Base-by-base conservation (phyloP, 2,797 vertebrate genomes). In the Onychomys arenicola region DNA sequence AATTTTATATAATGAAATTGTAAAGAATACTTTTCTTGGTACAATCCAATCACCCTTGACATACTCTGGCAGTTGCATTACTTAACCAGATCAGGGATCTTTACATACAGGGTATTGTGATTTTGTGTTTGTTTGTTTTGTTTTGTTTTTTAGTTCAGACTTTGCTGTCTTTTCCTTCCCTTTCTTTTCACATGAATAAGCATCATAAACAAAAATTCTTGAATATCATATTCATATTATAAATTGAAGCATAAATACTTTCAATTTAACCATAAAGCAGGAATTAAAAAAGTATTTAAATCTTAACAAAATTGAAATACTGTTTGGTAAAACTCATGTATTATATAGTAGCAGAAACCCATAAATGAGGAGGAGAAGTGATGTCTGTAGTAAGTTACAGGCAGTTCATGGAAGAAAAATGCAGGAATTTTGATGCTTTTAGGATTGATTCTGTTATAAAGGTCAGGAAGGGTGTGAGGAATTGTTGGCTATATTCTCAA, bases 11-110 rank as follows among this genome's bases (percentile, higher is more conserved):
- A 86, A 37, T 27, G 37, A 37, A 69, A 46, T 34, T 63, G 13
- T 40, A 49, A 55, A 89, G 59, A 73, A 55, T n/a, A 37, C 52
- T 96, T 76, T 97, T 98, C 97, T 97, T 97, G 17, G 92, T 46
- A 67, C 17, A 91, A 63, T 94, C 16, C 76, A 52, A 55, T 95
- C 4, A 71, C 88, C 85, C 10, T 87, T 86, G 67, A 78, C 32
- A 34, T 88, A 55, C 59, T 90, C 92, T 80, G 29, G 4, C 10
- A 95, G 34, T 59, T 13, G 52, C 17, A 40, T 93, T 14, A 87
- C n/a, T 76, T 87, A 63, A 67, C 63, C 17, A 11, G 80, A 92
- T n/a, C 34, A 59, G 71, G n/a, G 43, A 40, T 82, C 84, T 19
- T 88, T 25, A n/a, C 34, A 69, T 1, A 32, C 21, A 29, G 1